phyloP scores from a whole-genome alignment of 2,113 vertebrate species.

The Rafetus swinhoei region DNA sequence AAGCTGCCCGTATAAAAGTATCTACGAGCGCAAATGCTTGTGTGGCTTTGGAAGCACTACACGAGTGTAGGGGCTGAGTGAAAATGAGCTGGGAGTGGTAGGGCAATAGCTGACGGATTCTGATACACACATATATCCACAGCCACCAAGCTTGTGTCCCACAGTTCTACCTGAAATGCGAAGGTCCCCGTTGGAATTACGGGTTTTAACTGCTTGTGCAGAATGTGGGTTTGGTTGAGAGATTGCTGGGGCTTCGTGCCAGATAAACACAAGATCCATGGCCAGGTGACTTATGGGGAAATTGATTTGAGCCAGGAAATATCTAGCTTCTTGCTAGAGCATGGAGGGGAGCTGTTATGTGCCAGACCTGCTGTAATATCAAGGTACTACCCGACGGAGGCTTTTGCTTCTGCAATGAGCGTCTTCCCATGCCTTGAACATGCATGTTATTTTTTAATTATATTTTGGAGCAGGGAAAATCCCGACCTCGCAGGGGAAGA shows the following conservation, averaged over 20 bases:
- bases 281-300: background rate
- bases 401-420: too few species aligned
- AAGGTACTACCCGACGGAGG: too few species aligned
- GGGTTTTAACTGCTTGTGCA: background rate
- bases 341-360: background rate
- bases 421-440: too few species aligned
- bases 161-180: background rate
- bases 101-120: background rate
- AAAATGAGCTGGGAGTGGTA: background rate
- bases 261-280: background rate
- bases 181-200: background rate
- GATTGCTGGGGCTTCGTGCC: background rate
- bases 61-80: background rate
- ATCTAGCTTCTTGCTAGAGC: background rate
- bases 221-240: background rate
- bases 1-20: background rate
- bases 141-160: background rate
- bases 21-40: background rate
- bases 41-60: background rate
- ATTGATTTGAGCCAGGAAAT: fast-evolving
- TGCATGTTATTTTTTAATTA: background rate
- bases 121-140: background rate
- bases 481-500: background rate
- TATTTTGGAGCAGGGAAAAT: background rate
- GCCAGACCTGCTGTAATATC: too few species aligned